phyloP scores from a whole-genome alignment of 2,888 invertebrate genomes.

The Clostera curtula region DNA sequence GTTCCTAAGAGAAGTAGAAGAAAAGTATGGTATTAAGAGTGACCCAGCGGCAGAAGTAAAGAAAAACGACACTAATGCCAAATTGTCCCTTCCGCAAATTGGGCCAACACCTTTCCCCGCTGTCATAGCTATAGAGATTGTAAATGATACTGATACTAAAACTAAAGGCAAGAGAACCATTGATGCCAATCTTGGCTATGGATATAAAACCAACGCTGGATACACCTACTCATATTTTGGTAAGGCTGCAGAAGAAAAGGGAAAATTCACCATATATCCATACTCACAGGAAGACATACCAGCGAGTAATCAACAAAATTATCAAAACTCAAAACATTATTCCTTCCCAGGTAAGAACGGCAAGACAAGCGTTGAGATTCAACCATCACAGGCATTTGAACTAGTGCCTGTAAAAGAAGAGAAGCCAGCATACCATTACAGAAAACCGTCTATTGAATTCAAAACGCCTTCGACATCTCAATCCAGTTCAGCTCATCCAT shows the following conservation, averaged over 20 bases:
- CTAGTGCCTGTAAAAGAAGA: slow-evolving; percentile 53
- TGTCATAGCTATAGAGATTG: slow-evolving; percentile 77
- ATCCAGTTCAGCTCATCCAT: slow-evolving; percentile 25
- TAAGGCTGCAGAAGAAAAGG: slow-evolving; percentile 57
- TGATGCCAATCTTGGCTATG: slow-evolving; percentile 82
- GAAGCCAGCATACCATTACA: slow-evolving; percentile 43
- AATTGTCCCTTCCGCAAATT: slow-evolving; percentile 13
- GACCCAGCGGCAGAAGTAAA: slow-evolving; percentile 30
- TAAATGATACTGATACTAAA: slow-evolving; percentile 71
- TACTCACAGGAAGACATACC: slow-evolving; percentile 81
- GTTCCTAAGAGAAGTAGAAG: slow-evolving; percentile 65
- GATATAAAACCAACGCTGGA: slow-evolving; percentile 71
- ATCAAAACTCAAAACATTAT: slow-evolving; percentile 19
- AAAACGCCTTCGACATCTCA: slow-evolving; percentile 39
- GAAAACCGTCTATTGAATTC: slow-evolving; percentile 42
- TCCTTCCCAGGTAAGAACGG: slow-evolving; percentile 26
- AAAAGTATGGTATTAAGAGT: slow-evolving; percentile 59
- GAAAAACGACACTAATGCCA: slow-evolving; percentile 24
- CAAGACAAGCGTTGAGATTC: slow-evolving; percentile 67
- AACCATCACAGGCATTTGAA: slow-evolving; percentile 75
- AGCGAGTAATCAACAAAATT: slow-evolving; percentile 20
- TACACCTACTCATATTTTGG: slow-evolving; percentile 69
- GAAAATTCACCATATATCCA: slow-evolving; percentile 79
- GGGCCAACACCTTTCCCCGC: slow-evolving; percentile 57
- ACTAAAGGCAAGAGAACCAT: slow-evolving; percentile 80